Evolutionary conservation across 2,113 vertebrate genomes (phyloP).

Genomic region (Catharus minimus): DNA sequence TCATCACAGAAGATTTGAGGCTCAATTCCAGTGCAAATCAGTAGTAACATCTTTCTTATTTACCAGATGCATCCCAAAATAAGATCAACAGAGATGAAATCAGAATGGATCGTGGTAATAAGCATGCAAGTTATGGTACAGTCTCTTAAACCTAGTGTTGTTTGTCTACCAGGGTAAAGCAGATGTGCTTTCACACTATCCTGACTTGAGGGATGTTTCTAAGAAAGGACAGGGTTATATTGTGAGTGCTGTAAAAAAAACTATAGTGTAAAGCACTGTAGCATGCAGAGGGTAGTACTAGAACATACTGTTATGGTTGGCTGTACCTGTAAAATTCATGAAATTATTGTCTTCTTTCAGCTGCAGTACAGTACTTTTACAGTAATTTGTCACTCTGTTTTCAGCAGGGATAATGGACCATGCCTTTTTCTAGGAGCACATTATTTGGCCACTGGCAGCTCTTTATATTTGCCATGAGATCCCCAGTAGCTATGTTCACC

Average conservation of each 20-base stretch:
- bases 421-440: constrained; percentile 62
- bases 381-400: constrained; percentile 70
- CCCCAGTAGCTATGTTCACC: neutral
- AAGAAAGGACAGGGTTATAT: constrained; percentile 50
- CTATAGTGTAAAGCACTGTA: constrained; percentile 61
- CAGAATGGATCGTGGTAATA: neutral
- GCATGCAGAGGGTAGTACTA: constrained; percentile 62
- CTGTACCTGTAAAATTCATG: constrained; percentile 70
- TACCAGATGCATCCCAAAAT: neutral
- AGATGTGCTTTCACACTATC: constrained; percentile 16
- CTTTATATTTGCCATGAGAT: constrained; percentile 56
- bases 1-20: neutral
- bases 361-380: constrained; percentile 64
- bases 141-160: constrained; percentile 8
- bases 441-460: constrained; percentile 65
- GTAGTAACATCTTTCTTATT: constrained; percentile 2
- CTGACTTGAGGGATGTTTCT: constrained; percentile 51
- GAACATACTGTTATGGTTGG: constrained; percentile 70
- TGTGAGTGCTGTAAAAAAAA: constrained; percentile 33
- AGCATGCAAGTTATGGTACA: neutral
- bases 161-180: constrained; percentile 1
- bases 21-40: neutral
- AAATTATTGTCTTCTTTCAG: constrained; percentile 68
- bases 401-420: constrained; percentile 67
- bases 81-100: neutral